Base-by-base conservation (phyloP, 2,888 invertebrate genomes). In the Eustalomyia histrio region DNA sequence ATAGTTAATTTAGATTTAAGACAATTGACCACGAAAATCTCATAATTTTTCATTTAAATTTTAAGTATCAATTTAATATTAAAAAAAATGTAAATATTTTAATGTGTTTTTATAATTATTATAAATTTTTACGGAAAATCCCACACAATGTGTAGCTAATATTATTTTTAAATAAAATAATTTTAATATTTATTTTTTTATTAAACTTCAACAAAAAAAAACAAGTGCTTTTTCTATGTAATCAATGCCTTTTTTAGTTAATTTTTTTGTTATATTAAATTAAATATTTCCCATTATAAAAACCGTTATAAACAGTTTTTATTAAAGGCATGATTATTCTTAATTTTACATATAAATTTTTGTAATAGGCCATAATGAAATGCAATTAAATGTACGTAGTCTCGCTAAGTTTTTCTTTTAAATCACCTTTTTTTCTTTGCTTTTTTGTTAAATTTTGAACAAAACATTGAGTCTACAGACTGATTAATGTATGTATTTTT, bases 401-500 rank as follows among this genome's bases (percentile, higher is more conserved):
- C 71, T 67, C 72, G 47, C 50, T 60, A 53, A 50, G 68, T 58
- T 65, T 60, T 47, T 8, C 43, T 55, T 47, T 65, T 1, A 47
- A 12, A 12, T 33, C 12, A 14, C 2, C 55, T n/a, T 4, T 53
- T 24, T 24, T 21, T 39, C 39, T 39, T 21, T 39, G 29, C 8
- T 55, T 61, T 68, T 73, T 47, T 72, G 10, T 47, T 39, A 64
- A 65, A 58, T 24, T 47, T 47, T 47, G 17, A 47, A 55, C 18
- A 61, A 57, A 39, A 55, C 78, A 78, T 55, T 72, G 78, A 81
- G 81, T 81, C 81, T 81, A 81, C 74, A 81, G 81, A 81, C 81
- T 81, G 81, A 81, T 74, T 81, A 81, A 64, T 74, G 65, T 81
- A 75, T 71, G 75, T 78, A 78, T 81, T 61, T 72, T 60, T 35